A percentile compares a stretch with the other conserved stretches of the same genome.
Conservation (phyloP, 2,888 invertebrate species). For the Rotaria sp. region DNA sequence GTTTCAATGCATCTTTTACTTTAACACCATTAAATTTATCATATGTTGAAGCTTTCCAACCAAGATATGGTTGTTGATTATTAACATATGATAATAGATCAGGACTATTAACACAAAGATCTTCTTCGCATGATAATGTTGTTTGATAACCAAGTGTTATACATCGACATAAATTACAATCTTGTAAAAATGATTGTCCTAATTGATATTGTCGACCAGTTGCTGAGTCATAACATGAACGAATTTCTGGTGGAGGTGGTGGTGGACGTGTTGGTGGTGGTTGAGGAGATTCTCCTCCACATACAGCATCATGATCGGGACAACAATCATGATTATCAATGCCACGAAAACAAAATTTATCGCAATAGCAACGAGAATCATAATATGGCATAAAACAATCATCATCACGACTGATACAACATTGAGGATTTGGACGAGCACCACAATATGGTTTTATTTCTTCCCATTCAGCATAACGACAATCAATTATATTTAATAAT, state of each 20-base stretch:
- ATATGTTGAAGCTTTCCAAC: neutral
- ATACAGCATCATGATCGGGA: constrained; percentile 34
- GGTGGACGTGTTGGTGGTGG: neutral
- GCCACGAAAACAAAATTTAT: constrained; percentile 34
- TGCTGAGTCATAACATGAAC: neutral
- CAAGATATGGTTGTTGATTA: neutral
- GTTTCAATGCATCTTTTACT: constrained; percentile 18
- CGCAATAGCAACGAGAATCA: constrained; percentile 41
- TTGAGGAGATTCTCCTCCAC: neutral
- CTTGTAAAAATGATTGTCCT: neutral
- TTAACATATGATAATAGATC: neutral
- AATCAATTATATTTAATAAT: neutral
- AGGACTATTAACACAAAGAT: constrained; percentile 23
- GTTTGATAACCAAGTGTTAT: neutral
- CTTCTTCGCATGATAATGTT: constrained; percentile 6
- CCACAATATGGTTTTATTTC: neutral
- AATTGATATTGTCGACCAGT: neutral
- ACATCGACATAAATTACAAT: constrained; percentile 25
- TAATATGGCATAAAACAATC: constrained; percentile 40
- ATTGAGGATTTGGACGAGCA: constrained; percentile 4
- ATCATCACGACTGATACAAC: constrained; percentile 38
- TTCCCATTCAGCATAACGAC: constrained; percentile 14
- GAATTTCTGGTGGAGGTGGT: neutral
- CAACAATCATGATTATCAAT: constrained; percentile 39
- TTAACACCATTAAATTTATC: constrained; percentile 21